Conservation (phyloP, 2,113 vertebrate species). For the Scalopus aquaticus region DNA sequence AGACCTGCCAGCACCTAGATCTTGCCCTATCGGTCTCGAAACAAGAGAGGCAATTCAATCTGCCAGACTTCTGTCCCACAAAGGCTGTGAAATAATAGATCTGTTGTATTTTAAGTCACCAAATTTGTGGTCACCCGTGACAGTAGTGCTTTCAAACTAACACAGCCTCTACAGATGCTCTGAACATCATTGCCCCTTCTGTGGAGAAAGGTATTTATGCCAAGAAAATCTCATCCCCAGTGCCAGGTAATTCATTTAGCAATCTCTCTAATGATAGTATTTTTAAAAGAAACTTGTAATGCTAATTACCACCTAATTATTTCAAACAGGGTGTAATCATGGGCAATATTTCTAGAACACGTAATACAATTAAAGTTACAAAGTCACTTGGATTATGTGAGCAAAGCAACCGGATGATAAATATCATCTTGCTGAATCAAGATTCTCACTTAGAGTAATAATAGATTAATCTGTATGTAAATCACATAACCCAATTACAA, state of each 20-base stretch:
- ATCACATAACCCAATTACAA: conserved; percentile 73
- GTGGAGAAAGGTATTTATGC: conserved; percentile 37
- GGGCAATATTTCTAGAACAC: conserved; percentile 71
- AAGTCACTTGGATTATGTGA: conserved; percentile 70
- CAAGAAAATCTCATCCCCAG: conserved; percentile 68
- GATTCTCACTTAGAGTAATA: conserved; percentile 79
- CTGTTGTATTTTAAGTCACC: not conserved
- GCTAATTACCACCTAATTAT: conserved; percentile 69
- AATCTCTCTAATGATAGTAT: conserved; percentile 64
- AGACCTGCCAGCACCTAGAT: not conserved
- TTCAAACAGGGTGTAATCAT: conserved; percentile 73
- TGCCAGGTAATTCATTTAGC: conserved; percentile 53
- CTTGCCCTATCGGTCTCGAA: not conserved
- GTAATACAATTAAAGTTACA: conserved; percentile 66
- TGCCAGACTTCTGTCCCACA: not conserved
- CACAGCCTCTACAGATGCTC: not conserved
- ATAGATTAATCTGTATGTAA: conserved; percentile 83
- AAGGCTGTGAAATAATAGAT: conserved; percentile 11
- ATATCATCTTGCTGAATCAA: conserved; percentile 69
- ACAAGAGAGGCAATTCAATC: not conserved
- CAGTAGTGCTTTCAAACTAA: conserved; percentile 1
- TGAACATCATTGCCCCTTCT: conserved; percentile 57
- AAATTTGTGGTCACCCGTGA: not conserved
- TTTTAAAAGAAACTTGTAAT: conserved; percentile 67
- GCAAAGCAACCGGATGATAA: conserved; percentile 78